These are phyloP conservation scores for Diadegma fenestrale DNA, from an alignment of 2,888 invertebrate genomes.

Conservation along the genomic window DNA sequence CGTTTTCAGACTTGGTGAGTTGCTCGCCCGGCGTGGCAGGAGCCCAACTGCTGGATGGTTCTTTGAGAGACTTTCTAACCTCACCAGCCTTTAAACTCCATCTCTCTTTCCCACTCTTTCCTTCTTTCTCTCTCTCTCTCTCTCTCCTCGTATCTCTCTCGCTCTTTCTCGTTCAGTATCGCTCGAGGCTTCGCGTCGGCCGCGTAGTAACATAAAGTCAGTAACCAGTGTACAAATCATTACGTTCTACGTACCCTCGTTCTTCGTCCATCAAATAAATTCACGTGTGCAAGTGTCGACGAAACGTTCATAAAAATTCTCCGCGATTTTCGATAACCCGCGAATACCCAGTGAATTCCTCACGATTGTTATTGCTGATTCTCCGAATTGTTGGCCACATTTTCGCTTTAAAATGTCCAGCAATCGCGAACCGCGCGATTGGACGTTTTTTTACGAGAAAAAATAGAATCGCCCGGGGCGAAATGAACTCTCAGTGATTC, in stretches of 20 bases:
- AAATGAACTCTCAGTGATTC: not conserved
- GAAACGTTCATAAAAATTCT: not conserved
- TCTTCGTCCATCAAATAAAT: constrained; percentile 11
- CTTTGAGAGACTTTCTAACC: constrained; percentile 53
- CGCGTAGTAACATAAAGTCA: constrained; percentile 24
- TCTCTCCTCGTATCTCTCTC: not conserved
- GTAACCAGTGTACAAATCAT: constrained; percentile 22
- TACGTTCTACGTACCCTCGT: constrained; percentile 8
- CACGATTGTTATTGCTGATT: not conserved
- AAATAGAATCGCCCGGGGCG: constrained; percentile 43
- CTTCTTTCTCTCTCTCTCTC: not conserved
- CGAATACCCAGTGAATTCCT: not conserved
- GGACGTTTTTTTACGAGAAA: constrained; percentile 29
- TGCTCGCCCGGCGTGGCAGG: constrained; percentile 52
- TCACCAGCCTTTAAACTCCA: constrained; percentile 10
- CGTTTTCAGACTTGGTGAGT: constrained; percentile 41
- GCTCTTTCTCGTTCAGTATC: constrained; percentile 11
- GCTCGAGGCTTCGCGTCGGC: constrained; percentile 19
- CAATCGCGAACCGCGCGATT: constrained; percentile 31
- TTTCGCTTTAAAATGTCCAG: constrained; percentile 1
- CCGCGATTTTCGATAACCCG: not conserved
- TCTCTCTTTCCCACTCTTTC: not conserved
- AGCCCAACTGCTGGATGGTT: constrained; percentile 23
- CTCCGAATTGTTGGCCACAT: not conserved
- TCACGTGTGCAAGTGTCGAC: not conserved